These are phyloP conservation scores for Pollenia amentaria DNA, from an alignment of 2,888 invertebrate species.

Conservation along the genomic window DNA sequence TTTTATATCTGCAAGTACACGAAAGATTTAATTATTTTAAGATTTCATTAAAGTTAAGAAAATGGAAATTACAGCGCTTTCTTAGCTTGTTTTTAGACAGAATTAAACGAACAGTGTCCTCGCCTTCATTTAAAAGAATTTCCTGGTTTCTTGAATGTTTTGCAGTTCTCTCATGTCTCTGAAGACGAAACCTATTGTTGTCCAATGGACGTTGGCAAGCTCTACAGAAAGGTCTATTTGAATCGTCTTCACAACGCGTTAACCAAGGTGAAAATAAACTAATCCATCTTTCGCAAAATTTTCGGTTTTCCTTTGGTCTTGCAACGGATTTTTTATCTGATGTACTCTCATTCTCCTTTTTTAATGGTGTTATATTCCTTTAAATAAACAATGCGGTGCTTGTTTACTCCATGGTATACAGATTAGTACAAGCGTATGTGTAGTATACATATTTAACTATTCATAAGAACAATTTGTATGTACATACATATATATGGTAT, in stretches of 20 bases:
- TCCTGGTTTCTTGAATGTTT: conserved; percentile 82
- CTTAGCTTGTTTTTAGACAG: conserved; percentile 76
- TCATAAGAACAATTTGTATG: background rate
- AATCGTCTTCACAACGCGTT: conserved; percentile 78
- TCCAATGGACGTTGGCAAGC: conserved; percentile 81
- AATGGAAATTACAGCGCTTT: conserved; percentile 77
- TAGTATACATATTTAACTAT: background rate
- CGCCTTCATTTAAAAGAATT: conserved; percentile 78
- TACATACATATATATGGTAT: background rate
- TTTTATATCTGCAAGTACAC: conserved; percentile 37
- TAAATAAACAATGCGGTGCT: conserved; percentile 10
- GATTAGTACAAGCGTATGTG: background rate
- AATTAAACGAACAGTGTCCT: conserved; percentile 78
- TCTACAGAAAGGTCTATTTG: conserved; percentile 81
- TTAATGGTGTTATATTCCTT: conserved; percentile 79
- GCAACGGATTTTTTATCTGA: conserved; percentile 55
- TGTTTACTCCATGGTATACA: conserved; percentile 1
- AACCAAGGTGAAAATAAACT: conserved; percentile 82
- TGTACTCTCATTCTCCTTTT: conserved; percentile 70
- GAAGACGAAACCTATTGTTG: conserved; percentile 82
- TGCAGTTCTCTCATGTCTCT: conserved; percentile 81
- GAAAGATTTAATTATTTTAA: background rate
- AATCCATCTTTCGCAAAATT: conserved; percentile 82
- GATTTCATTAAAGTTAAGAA: background rate
- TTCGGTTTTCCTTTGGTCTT: conserved; percentile 79